These are phyloP conservation scores for Scomberomorus guttatus DNA, from an alignment of 2,797 vertebrate species.

Conservation along the genomic window DNA sequence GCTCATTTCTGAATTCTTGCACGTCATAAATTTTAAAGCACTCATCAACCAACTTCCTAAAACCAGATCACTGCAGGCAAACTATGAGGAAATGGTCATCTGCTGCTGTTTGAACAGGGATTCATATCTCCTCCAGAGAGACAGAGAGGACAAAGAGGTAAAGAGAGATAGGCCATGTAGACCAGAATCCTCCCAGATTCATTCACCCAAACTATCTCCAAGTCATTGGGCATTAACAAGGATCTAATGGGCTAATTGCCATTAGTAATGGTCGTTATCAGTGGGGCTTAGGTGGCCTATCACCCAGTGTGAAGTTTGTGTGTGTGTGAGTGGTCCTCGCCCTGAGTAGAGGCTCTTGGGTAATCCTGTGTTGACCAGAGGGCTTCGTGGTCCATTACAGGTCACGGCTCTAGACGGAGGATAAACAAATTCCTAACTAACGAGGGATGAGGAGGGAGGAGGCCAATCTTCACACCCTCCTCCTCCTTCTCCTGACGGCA, in stretches of 20 bases:
- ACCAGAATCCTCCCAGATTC: constrained; percentile 72
- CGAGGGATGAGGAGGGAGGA: constrained; percentile 76
- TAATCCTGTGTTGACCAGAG: constrained; percentile 87
- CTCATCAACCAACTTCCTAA: constrained; percentile 45
- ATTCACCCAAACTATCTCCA: constrained; percentile 71
- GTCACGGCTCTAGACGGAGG: constrained; percentile 81
- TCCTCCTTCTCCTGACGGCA: constrained; percentile 14
- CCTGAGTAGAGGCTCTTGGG: constrained; percentile 75
- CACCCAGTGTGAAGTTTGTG: constrained; percentile 21
- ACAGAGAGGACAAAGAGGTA: constrained; percentile 53
- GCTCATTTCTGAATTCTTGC: constrained; percentile 12
- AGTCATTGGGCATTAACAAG: constrained; percentile 73
- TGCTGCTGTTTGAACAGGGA: constrained; percentile 63
- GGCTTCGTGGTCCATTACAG: constrained; percentile 85
- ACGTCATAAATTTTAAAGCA: constrained; percentile 34
- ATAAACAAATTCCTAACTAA: constrained; percentile 89
- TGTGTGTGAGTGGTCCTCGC: constrained; percentile 46
- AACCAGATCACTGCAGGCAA: constrained; percentile 17
- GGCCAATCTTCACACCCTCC: constrained; percentile 55
- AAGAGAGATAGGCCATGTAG: constrained; percentile 54
- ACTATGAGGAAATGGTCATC: constrained; percentile 63
- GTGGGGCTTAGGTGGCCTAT: constrained; percentile 37
- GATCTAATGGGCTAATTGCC: constrained; percentile 81
- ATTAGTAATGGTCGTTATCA: constrained; percentile 79
- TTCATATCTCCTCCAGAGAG: constrained; percentile 46